phyloP scores from a whole-genome alignment of 2,888 invertebrate genomes.

The Smittia aterrima region DNA sequence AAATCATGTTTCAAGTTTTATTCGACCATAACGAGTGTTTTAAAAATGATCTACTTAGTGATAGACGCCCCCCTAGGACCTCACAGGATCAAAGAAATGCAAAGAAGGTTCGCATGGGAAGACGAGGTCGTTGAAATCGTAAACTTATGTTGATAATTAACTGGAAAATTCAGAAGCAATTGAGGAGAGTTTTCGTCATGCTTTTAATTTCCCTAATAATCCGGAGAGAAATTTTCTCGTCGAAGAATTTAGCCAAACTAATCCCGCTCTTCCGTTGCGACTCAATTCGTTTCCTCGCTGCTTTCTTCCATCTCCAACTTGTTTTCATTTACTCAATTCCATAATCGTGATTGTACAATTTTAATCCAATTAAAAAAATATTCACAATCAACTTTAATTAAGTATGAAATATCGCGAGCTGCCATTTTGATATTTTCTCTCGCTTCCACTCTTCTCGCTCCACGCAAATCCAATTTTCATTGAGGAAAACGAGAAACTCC shows the following conservation, averaged over 20 bases:
- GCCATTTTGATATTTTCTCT: constrained; percentile 20
- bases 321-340: neutral
- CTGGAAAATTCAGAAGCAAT: too few relatives aligned
- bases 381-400: constrained; percentile 15
- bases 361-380: constrained; percentile 20
- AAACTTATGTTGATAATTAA: too few relatives aligned
- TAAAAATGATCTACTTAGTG: constrained; percentile 12
- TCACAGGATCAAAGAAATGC: constrained; percentile 11
- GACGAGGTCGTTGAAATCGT: too few relatives aligned
- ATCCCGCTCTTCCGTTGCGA: neutral
- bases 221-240: neutral
- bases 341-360: constrained; percentile 4
- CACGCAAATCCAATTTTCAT: constrained; percentile 7
- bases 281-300: neutral
- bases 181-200: too few relatives aligned
- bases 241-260: constrained; percentile 1
- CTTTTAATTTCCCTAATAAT: too few relatives aligned
- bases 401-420: neutral
- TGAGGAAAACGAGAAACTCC: neutral
- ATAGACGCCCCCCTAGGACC: constrained; percentile 14
- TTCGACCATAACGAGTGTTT: constrained; percentile 15
- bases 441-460: neutral
- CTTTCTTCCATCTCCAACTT: too few relatives aligned
- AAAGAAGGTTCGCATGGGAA: constrained; percentile 4
- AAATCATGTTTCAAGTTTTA: constrained; percentile 8